A percentile compares a stretch with the other conserved stretches of the same genome.
phyloP scores from a whole-genome alignment of 2,113 vertebrate species.

The Neotoma lepida region DNA sequence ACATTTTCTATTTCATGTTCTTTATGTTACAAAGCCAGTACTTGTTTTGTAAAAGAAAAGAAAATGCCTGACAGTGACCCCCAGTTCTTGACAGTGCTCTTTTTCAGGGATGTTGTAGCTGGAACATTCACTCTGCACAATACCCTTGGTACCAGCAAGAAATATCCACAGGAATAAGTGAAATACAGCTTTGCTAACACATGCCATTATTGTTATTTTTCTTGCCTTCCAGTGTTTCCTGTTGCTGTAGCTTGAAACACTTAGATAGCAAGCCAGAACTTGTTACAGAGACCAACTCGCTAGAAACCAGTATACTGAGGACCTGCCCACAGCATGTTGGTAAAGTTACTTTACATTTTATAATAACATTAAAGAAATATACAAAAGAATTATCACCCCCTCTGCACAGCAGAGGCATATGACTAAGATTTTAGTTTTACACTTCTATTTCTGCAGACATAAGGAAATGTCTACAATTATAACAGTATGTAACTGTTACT shows the following conservation, averaged over 20 bases:
- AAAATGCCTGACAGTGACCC: constrained; percentile 50
- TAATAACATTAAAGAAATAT: constrained; percentile 84
- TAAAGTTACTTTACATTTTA: constrained; percentile 84
- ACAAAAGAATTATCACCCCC: constrained; percentile 81
- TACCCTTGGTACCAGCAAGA: constrained; percentile 89
- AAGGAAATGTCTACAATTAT: constrained; percentile 85
- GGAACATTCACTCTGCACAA: constrained; percentile 83
- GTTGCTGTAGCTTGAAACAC: constrained; percentile 65
- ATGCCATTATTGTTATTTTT: constrained; percentile 76
- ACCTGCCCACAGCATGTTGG: constrained; percentile 83
- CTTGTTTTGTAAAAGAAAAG: constrained; percentile 39
- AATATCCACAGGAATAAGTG: constrained; percentile 89
- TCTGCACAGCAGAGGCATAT: constrained; percentile 88
- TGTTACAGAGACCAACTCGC: constrained; percentile 80
- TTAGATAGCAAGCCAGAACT: constrained; percentile 82
- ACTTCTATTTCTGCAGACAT: constrained; percentile 83
- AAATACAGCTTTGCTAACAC: constrained; percentile 83
- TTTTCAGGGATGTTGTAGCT: constrained; percentile 80
- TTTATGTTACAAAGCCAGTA: constrained; percentile 16
- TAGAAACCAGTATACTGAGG: constrained; percentile 80
- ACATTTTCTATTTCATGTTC: neutral
- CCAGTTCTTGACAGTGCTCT: constrained; percentile 71
- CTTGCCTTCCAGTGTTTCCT: constrained; percentile 80
- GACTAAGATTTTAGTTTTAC: constrained; percentile 85
- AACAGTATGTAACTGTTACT: constrained; percentile 79